Evolutionary conservation across 2,113 vertebrate genomes (phyloP), one percentile per base, ranked within the genome.

Genomic region (Chiloscyllium plagiosum): DNA sequence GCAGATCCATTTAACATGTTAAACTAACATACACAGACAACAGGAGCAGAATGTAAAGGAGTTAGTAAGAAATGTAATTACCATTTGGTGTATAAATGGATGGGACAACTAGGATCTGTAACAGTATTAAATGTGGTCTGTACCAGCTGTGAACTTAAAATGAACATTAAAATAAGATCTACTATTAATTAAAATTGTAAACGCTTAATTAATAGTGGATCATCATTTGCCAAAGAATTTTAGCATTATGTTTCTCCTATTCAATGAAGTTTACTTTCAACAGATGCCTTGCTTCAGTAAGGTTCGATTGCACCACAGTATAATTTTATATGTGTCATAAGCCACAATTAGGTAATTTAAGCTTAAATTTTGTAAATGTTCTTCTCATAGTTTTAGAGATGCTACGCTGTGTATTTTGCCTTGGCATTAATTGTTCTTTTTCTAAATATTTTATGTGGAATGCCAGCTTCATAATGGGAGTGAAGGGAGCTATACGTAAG

Each of bases 121-220:
- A 93, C 89, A 37, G 61, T 42, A 93, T 66, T 93, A 93, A 93
- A 61, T 93, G 61, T n/a, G 61, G 33, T 12, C 61, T 68, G 8
- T 5, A 68, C 89, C 89, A 93, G 89, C 89, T 93, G 89, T 93
- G 89, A 93, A 68, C 89, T 66, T 93, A 66, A 47, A 93, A 93
- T 93, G 33, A 93, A 68, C 89, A 93, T 68, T 93, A 93, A 93
- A 93, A 93, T 93, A 93, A 68, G 61, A 93, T 93, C 61, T 7
- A 93, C 89, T 93, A 93, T 93, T 93, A 93, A 93, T 93, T 93
- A 93, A 93, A 93, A 93, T 93, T 93, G 89, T 68, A 66, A 65
- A 68, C 37, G 86, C 86, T 52, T 61, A 93, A 92, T 92, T 65
- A 92, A 93, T 68, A 42, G 61, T 93, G 37, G 33, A 93, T 93